Evolutionary conservation across 2,888 invertebrate genomes (phyloP).

Genomic region (Artemia sp.): DNA sequence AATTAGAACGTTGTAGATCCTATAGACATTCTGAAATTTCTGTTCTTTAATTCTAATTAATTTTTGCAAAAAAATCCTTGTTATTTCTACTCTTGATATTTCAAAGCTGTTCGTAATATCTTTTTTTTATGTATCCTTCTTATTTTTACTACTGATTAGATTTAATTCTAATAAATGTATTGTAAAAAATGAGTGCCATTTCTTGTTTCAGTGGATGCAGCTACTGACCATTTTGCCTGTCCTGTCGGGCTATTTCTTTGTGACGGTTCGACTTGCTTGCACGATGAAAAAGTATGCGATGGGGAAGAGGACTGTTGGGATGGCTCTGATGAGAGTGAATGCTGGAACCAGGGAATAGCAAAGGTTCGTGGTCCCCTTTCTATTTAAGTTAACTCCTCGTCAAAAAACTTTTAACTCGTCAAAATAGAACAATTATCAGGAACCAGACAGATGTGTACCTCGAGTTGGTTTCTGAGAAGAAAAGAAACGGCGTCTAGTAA

Average conservation of each 20-base stretch:
- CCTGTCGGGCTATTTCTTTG: constrained; percentile 39
- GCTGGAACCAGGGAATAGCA: constrained; percentile 30
- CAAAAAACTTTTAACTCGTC: too few relatives aligned
- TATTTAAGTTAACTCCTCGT: too few relatives aligned
- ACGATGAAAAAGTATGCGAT: constrained; percentile 46
- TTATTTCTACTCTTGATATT: background rate
- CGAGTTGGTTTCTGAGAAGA: too few relatives aligned
- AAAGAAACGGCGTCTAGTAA: too few relatives aligned
- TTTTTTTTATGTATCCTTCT: background rate
- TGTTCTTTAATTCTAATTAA: too few relatives aligned
- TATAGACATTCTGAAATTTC: too few relatives aligned
- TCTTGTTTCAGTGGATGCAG: constrained; percentile 13
- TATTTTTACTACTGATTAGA: background rate
- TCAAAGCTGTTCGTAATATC: background rate
- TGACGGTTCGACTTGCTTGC: constrained; percentile 43
- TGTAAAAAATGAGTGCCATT: background rate
- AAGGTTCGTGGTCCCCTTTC: constrained; percentile 29
- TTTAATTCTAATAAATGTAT: background rate
- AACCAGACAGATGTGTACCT: too few relatives aligned
- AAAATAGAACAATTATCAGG: too few relatives aligned
- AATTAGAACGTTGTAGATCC: too few relatives aligned
- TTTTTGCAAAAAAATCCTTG: too few relatives aligned
- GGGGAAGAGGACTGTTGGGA: constrained; percentile 52
- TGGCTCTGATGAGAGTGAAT: constrained; percentile 47
- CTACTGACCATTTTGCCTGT: constrained; percentile 19